These are phyloP conservation scores for Melanotaenia parkinsoni DNA, from an alignment of 2,797 vertebrate genomes.

Conservation along the genomic window DNA sequence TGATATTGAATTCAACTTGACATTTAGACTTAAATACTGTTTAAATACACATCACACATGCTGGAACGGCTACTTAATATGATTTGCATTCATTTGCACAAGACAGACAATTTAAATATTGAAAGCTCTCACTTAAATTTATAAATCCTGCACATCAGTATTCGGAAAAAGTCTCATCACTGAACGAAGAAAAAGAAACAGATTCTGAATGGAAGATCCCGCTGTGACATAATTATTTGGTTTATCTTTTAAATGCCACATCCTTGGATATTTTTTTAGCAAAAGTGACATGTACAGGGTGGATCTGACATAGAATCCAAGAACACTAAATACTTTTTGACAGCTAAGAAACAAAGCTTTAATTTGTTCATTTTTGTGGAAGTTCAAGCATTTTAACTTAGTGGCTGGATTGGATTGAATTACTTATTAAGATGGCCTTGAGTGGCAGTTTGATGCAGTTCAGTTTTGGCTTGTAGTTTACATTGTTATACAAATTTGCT, in stretches of 20 bases:
- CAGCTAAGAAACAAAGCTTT: not conserved
- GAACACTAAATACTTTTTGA: not conserved
- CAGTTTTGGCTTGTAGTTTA: not conserved
- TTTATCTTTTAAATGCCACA: not conserved
- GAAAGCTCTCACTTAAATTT: not conserved
- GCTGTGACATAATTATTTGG: not conserved
- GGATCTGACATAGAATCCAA: not conserved
- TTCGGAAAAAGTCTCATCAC: not conserved
- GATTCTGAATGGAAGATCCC: not conserved
- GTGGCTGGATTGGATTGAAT: not conserved
- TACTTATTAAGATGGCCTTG: not conserved
- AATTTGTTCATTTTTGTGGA: not conserved
- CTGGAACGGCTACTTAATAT: not conserved
- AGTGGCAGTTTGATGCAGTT: not conserved
- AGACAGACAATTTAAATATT: not conserved
- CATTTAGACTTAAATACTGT: not conserved
- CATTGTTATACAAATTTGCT: not conserved
- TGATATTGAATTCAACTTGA: not conserved
- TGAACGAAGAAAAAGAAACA: not conserved
- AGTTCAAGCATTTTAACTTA: not conserved
- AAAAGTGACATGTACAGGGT: not conserved
- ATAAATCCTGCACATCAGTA: not conserved
- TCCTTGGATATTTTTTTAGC: not conserved
- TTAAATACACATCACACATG: not conserved
- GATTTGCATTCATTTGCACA: not conserved